Base-by-base conservation (phyloP, 2,113 vertebrate genomes). In the Chitala chitala region DNA sequence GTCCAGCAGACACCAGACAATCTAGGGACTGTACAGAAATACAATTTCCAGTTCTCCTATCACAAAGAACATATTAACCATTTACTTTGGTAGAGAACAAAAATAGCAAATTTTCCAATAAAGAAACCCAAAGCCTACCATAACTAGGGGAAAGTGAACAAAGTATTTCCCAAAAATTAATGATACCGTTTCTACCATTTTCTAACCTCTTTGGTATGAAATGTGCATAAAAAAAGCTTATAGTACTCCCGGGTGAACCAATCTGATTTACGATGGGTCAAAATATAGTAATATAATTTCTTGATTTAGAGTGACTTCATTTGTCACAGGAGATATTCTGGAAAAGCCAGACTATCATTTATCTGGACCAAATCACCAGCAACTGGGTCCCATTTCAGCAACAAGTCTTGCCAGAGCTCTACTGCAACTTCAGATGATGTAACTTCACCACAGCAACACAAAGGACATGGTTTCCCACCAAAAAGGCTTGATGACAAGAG, bases 291-390 rank as follows among this genome's bases (percentile, higher is more conserved):
- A 44, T 10, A 40, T 29, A 46, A 65, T 59, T 66, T 64, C 55
- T 55, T n/a, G 17, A 70, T 69, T 8, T 15, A 40, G 50, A 51
- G 63, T 78, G 69, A 64, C 50, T 40, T 78, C 1, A 82, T 77
- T 79, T 79, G 50, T 81, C 72, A 78, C 71, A 54, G 76, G 66
- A 53, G 38, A 63, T 20, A 31, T 24, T 58, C 59, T 82, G 81
- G 82, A 84, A 63, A n/a, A 69, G 53, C 40, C 17, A 15, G 65
- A 33, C 36, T 63, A 42, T 59, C n/a, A 38, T 68, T 46, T 63
- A 31, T 42, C 17, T 58, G 42, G 36, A 40, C 54, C 72, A 54
- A 13, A n/a, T 73, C 53, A 42, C 48, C n/a, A 64, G 69, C 13
- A 22, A 10, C 17, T 17, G 22, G 63, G 29, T 20, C 17, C 59